phyloP scores from a whole-genome alignment of 2,888 invertebrate genomes.

The Ceriagrion tenellum region DNA sequence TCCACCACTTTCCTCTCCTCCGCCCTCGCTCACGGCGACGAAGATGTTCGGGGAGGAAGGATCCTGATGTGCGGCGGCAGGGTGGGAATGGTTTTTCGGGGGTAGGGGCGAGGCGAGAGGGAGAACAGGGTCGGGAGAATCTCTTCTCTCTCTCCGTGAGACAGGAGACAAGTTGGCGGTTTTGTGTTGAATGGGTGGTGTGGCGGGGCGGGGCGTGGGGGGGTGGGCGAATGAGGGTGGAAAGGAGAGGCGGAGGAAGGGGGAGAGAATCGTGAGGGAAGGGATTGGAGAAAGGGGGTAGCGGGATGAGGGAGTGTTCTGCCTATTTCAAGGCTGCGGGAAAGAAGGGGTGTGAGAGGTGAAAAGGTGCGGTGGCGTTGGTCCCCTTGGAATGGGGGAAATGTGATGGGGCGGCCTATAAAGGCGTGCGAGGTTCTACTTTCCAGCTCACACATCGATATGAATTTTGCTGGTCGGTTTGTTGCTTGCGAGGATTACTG shows the following conservation, averaged over 20 bases:
- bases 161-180: not conserved
- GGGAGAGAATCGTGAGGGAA: not conserved
- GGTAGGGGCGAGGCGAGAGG: not conserved
- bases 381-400: not conserved
- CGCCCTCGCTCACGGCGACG: not conserved
- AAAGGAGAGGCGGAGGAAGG: not conserved
- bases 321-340: slow-evolving; percentile 18
- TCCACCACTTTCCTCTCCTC: not conserved
- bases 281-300: too few species aligned
- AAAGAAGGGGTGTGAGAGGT: not conserved
- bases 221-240: not conserved
- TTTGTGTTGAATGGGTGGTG: not conserved
- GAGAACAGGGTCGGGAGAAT: not conserved
- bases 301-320: not conserved
- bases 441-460: too few species aligned
- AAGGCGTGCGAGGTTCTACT: not conserved
- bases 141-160: not conserved
- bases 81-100: not conserved
- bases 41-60: not conserved
- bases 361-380: not conserved
- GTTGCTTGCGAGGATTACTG: not conserved
- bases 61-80: not conserved
- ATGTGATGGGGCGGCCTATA: not conserved
- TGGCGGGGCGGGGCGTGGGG: not conserved
- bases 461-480: not conserved